Percentiles rank a stretch among this genome's conserved stretches.
Evolutionary conservation across 2,113 vertebrate genomes (phyloP).

Genomic region (Falcunculus frontatus): DNA sequence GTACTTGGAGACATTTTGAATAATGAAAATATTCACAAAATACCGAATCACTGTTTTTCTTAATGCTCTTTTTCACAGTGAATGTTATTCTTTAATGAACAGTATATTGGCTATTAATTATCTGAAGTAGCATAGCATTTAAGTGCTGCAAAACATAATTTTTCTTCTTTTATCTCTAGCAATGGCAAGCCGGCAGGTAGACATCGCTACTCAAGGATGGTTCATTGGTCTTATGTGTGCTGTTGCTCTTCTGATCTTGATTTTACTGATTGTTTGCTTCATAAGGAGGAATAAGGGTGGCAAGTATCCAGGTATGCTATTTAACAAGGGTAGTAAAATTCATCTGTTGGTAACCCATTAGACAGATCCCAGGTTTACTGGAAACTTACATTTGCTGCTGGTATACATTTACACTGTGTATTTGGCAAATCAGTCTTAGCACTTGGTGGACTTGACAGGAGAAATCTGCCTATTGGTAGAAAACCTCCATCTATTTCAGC

Average conservation of each 20-base stretch:
- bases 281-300: constrained; percentile 98
- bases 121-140: not conserved
- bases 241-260: constrained; percentile 94
- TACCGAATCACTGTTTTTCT: not conserved
- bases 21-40: not conserved
- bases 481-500: not conserved
- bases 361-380: not conserved
- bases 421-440: not conserved
- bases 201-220: constrained; percentile 98
- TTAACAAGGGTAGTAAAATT: not conserved
- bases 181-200: constrained; percentile 92
- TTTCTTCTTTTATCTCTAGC: constrained; percentile 71
- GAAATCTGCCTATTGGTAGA: not conserved
- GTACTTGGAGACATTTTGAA: not conserved
- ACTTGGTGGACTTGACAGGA: not conserved
- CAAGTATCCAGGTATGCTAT: constrained; percentile 92
- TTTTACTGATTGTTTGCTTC: constrained; percentile 97
- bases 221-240: constrained; percentile 99
- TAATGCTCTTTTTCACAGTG: not conserved
- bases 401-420: not conserved
- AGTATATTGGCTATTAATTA: not conserved
- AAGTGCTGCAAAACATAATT: not conserved
- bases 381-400: not conserved
- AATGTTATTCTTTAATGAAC: not conserved
- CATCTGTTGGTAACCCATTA: not conserved